Base-by-base conservation (phyloP, 2,888 invertebrate genomes). In the Sphaerophoria rueppellii region DNA sequence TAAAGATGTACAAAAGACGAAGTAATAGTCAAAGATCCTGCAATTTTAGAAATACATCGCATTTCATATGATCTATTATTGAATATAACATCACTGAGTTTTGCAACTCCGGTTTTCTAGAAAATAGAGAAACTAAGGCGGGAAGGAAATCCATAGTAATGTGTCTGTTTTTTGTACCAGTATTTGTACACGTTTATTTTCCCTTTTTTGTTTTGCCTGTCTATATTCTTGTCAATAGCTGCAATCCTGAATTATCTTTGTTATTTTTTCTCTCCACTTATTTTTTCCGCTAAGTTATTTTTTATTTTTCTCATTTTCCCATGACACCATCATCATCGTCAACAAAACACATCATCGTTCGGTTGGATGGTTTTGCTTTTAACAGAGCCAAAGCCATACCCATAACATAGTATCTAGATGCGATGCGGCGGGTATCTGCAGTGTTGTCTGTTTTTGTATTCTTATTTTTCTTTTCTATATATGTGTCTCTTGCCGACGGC, bases 191-290 rank as follows among this genome's bases (percentile, higher is more conserved):
- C 24, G 24, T 43, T 9, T 6, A 43, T 43, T 43, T 54, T 58
- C 69, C 34, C 61, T 54, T 67, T 52, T 60, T 69, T 65, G 40
- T 54, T 60, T 52, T 67, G 69, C 60, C 61, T 48, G 40, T 70
- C 60, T 50, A 35, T 74, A 50, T 65, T 65, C 67, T 74, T 78
- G 82, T 79, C 82, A 83, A 79, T 75, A 74, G 75, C 50, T 83
- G 79, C 80, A 83, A 65, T 79, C 79, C 83, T 80, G 75, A 80
- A 75, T 79, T 80, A 75, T 79, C 58, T 46, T 55, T 71, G 55
- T 83, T 43, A 14, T 24, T 79, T 74, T 79, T 73, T 73, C 63
- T 73, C 24, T 24, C 24, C 24, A 48, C 34, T 52, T 63, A 52
- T 72, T 40, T 67, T 67, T 67, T 67, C 40, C 60, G 50, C 35